Conservation (phyloP, 2,888 invertebrate genomes). For the Oconnorella tubifera region DNA sequence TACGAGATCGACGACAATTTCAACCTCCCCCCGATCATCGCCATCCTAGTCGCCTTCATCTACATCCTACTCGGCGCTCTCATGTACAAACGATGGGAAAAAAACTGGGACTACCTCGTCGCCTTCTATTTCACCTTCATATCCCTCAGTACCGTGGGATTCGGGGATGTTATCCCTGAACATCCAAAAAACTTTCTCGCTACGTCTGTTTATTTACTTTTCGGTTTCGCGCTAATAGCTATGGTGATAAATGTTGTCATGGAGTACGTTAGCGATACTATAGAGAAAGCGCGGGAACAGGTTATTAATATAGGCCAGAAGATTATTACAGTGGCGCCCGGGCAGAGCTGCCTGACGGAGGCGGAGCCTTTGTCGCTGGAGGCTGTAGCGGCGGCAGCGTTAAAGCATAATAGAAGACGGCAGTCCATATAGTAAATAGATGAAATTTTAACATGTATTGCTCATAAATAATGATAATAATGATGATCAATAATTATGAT, state of each 20-base stretch:
- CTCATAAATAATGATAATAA: too few relatives aligned
- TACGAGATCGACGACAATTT: constrained; percentile 67
- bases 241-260: constrained; percentile 82
- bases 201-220: constrained; percentile 85
- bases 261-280: constrained; percentile 38
- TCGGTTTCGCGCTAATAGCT: constrained; percentile 89
- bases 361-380: not conserved
- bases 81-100: constrained; percentile 64
- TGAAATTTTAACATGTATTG: too few relatives aligned
- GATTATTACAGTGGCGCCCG: not conserved
- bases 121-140: constrained; percentile 96
- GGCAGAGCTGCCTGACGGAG: not conserved
- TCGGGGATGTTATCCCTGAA: constrained; percentile 83
- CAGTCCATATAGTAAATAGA: too few relatives aligned
- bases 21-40: constrained; percentile 86
- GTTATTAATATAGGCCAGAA: constrained; percentile 25
- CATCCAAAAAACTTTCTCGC: constrained; percentile 85
- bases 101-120: constrained; percentile 81
- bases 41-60: constrained; percentile 73
- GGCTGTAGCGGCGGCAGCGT: not conserved
- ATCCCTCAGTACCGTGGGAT: constrained; percentile 95
- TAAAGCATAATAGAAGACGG: not conserved
- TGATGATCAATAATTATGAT: too few relatives aligned
- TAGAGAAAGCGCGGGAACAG: constrained; percentile 40
- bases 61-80: constrained; percentile 85